Percentiles rank a stretch among this genome's conserved stretches.
These are phyloP conservation scores for Drosophila quinaria DNA, from an alignment of 2,888 invertebrate species.

Conservation along the genomic window DNA sequence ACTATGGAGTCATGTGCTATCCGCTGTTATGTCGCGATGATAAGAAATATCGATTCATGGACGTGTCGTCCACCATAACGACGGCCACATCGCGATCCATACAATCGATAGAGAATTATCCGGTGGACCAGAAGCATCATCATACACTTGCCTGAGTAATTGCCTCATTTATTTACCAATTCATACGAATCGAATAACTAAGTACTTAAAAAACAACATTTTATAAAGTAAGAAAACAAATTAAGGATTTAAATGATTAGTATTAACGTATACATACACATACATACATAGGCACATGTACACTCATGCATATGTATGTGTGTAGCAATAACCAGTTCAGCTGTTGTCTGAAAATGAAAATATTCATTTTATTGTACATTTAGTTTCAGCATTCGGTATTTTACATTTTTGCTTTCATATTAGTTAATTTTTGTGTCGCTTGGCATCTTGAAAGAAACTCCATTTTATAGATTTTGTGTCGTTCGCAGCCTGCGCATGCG, in stretches of 20 bases:
- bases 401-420: conserved; percentile 5
- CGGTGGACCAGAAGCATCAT: conserved; percentile 83
- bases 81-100: conserved; percentile 85
- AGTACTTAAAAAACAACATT: conserved; percentile 7
- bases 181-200: conserved; percentile 5
- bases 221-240: background rate
- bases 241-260: conserved; percentile 19
- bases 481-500: background rate
- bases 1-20: conserved; percentile 89
- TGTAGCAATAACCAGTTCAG: conserved; percentile 48
- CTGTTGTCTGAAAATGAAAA: conserved; percentile 29
- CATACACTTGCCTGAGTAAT: conserved; percentile 63
- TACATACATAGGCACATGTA: background rate
- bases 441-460: background rate
- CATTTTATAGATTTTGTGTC: conserved; percentile 12
- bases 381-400: conserved; percentile 31
- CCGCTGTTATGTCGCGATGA: conserved; percentile 87
- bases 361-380: conserved; percentile 56
- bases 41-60: conserved; percentile 85
- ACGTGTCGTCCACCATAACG: conserved; percentile 85
- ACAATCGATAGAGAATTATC: conserved; percentile 85
- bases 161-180: background rate
- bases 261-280: conserved; percentile 13
- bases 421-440: background rate
- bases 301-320: background rate